Percentiles rank a stretch among this genome's conserved stretches.
These are phyloP conservation scores for Ditylenchus dipsaci DNA, from an alignment of 1,140 invertebrate genomes.

Conservation along the genomic window DNA sequence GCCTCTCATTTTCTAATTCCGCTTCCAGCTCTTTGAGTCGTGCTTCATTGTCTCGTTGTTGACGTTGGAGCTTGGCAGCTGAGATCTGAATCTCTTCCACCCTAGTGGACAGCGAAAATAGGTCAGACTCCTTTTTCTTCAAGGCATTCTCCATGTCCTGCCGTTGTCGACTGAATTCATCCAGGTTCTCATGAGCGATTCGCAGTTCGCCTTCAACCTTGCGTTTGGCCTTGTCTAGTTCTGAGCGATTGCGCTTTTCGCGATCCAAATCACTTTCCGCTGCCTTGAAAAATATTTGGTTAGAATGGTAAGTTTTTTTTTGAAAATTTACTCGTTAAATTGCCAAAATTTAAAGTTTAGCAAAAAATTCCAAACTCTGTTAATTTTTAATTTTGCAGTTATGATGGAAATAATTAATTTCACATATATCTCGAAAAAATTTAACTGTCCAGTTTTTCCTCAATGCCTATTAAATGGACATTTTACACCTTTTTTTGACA, in stretches of 20 bases:
- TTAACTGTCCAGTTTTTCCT: no score
- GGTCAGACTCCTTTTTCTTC: constrained; percentile 51
- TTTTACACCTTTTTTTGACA: no score
- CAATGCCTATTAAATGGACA: no score
- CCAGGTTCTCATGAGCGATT: constrained; percentile 40
- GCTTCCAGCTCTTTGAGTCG: constrained; percentile 95
- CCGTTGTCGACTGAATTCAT: constrained; percentile 69
- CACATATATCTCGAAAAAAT: no score
- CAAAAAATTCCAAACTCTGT: no score
- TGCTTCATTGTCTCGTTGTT: constrained; percentile 88
- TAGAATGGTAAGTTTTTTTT: background rate
- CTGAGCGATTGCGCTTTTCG: constrained; percentile 93
- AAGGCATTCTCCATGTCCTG: constrained; percentile 47
- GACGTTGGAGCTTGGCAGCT: constrained; percentile 88
- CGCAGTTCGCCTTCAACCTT: constrained; percentile 68
- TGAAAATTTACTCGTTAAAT: no score
- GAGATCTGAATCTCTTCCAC: constrained; percentile 94
- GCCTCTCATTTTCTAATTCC: constrained; percentile 92
- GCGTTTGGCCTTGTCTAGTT: constrained; percentile 95
- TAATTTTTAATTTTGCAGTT: no score
- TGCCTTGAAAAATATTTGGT: constrained; percentile 13
- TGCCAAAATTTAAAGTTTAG: no score
- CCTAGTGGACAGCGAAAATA: constrained; percentile 64
- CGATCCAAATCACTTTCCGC: constrained; percentile 92
- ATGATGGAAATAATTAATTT: no score